A percentile compares a stretch with the other conserved stretches of the same genome.
phyloP scores from a whole-genome alignment of 2,888 invertebrate species.

The Carabus problematicus region DNA sequence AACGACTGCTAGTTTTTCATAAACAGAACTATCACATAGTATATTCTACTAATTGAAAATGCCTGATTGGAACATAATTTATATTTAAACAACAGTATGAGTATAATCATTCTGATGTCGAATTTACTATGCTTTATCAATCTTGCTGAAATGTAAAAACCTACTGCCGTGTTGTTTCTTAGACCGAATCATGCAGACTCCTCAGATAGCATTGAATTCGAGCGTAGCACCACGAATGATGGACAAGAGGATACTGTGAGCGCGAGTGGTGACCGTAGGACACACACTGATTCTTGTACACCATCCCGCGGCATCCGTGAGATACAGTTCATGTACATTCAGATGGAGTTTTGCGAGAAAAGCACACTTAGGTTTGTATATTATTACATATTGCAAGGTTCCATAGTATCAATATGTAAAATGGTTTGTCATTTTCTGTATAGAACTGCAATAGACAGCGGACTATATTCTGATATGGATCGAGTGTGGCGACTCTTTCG shows the following conservation, averaged over 20 bases:
- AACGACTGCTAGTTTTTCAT: too few relatives aligned
- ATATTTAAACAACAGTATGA: too few relatives aligned
- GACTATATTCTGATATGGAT: slow-evolving; percentile 76
- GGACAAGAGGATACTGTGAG: slow-evolving; percentile 54
- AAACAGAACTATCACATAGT: too few relatives aligned
- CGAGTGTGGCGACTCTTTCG: slow-evolving; percentile 91
- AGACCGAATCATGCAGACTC: slow-evolving; percentile 55
- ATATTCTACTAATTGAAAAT: too few relatives aligned
- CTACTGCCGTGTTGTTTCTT: slow-evolving; percentile 29
- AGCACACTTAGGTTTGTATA: slow-evolving; percentile 74
- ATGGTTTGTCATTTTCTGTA: slow-evolving; percentile 9
- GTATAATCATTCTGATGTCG: too few relatives aligned
- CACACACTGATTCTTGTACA: slow-evolving; percentile 28
- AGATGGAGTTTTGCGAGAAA: slow-evolving; percentile 99
- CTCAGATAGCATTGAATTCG: slow-evolving; percentile 72
- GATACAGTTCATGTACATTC: slow-evolving; percentile 84
- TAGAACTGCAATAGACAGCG: slow-evolving; percentile 85
- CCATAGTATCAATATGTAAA: neutral
- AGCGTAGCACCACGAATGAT: slow-evolving; percentile 59
- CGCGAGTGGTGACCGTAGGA: slow-evolving; percentile 43
- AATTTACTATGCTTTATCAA: too few relatives aligned
- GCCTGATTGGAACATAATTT: too few relatives aligned
- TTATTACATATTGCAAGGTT: slow-evolving; percentile 1
- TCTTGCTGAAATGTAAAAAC: too few relatives aligned
- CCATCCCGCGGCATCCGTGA: slow-evolving; percentile 47